Evolutionary conservation across 2,113 vertebrate species (phyloP), one percentile per base, ranked within the genome.

Genomic region (Myodes glareolus): DNA sequence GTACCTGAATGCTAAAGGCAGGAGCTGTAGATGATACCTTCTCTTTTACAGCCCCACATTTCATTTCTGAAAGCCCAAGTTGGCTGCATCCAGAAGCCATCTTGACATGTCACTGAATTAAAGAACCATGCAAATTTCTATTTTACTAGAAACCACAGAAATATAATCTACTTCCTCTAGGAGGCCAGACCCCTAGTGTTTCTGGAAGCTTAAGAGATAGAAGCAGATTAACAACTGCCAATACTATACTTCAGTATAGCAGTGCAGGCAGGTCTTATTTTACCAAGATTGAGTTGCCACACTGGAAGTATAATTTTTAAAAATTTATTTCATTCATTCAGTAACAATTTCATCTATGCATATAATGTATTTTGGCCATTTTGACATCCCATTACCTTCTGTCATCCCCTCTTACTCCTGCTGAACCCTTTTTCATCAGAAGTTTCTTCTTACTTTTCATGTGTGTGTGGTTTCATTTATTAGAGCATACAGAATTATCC

Each of bases 101-200:
- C 12, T 39, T 65, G 31, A 50, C 33, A 10, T 12, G 1, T 31
- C 36, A 2, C 25, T 36, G 29, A 80, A 75, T 76, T 68, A 68
- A 21, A 50, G 1, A 58, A 2, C 4, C 7, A 7, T 52, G 4
- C 10, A n/a, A 70, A 23, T 16, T 2, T 8, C 10, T 0, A 75
- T 63, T 89, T 89, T 52, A 9, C 72, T 36, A 29, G 14, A 16
- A 47, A 5, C 23, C 7, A 42, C 1, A 36, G 16, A 33, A 68
- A 90, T 12, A 11, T 0, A 14, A 3, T 23, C 3, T 23, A 10
- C 33, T 76, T 81, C n/a, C 36, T 81, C 27, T 72, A 82, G 31
- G 61, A 90, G 42, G 82, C 39, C n/a, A 42, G 63, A 72, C 36
- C 10, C 19, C 6, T 31, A 52, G n/a, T 39, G 52, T 14, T 70